These are phyloP conservation scores for Drosophila mimetica DNA, from an alignment of 2,888 invertebrate genomes.

Conservation along the genomic window DNA sequence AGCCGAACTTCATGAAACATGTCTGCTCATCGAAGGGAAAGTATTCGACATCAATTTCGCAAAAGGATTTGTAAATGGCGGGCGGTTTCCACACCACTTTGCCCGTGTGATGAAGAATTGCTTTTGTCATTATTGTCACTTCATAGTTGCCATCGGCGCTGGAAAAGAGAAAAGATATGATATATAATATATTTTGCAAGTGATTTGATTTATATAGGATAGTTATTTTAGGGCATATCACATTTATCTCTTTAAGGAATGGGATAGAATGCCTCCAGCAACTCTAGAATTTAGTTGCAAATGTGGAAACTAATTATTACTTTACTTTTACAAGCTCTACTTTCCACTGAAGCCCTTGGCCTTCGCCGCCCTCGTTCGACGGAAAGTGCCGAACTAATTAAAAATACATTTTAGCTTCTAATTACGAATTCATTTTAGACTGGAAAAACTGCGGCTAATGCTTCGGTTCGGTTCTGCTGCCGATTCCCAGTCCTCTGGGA, in stretches of 20 bases:
- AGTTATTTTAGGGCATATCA: background rate
- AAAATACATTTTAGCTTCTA: constrained; percentile 73
- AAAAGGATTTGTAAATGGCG: constrained; percentile 99
- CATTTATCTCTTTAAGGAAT: background rate
- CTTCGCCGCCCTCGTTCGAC: constrained; percentile 29
- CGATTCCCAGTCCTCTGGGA: constrained; percentile 5
- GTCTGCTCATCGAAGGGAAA: constrained; percentile 98
- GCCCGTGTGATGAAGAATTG: constrained; percentile 96
- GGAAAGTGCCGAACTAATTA: constrained; percentile 69
- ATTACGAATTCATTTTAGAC: constrained; percentile 76
- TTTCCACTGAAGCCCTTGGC: background rate
- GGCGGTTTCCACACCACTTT: constrained; percentile 99
- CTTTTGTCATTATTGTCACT: constrained; percentile 99
- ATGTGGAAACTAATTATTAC: background rate
- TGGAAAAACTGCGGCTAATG: constrained; percentile 60
- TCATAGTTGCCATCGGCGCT: constrained; percentile 99
- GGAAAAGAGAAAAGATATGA: constrained; percentile 75
- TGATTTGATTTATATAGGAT: background rate
- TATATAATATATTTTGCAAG: background rate
- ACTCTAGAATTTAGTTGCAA: too few relatives aligned
- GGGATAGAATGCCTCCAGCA: too few relatives aligned
- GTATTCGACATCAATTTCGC: constrained; percentile 97
- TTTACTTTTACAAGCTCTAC: background rate
- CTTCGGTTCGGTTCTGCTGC: constrained; percentile 11
- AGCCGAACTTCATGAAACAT: constrained; percentile 96